phyloP scores from a whole-genome alignment of 2,888 invertebrate genomes.

The Athrips mouffetella region DNA sequence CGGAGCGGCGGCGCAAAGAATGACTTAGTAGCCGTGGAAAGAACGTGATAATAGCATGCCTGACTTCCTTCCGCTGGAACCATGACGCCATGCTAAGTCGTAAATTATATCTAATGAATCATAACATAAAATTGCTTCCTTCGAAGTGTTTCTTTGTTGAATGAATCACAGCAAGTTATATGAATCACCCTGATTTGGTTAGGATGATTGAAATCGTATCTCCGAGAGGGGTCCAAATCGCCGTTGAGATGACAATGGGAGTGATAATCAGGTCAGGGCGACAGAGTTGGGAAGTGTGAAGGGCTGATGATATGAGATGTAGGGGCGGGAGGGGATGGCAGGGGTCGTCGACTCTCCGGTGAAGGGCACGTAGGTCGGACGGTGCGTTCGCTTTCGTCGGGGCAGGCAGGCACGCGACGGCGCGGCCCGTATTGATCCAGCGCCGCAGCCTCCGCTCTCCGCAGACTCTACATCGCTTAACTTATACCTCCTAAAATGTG shows the following conservation, averaged over 20 bases:
- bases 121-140: conserved; percentile 8
- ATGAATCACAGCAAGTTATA: conserved; percentile 2
- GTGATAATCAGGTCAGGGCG: conserved; percentile 63
- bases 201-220: conserved; percentile 2
- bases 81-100: background rate
- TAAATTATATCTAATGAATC: background rate
- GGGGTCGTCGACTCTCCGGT: conserved; percentile 71
- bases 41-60: background rate
- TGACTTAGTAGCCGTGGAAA: background rate
- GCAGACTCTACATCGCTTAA: conserved; percentile 30
- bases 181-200: conserved; percentile 5
- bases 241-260: conserved; percentile 24
- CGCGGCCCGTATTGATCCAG: conserved; percentile 58
- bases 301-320: conserved; percentile 39
- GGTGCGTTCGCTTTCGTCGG: conserved; percentile 71
- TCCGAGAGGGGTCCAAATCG: background rate
- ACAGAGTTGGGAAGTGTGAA: conserved; percentile 47
- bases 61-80: background rate
- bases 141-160: background rate
- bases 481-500: conserved; percentile 33
- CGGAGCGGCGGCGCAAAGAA: background rate
- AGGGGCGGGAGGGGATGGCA: conserved; percentile 39
- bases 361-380: conserved; percentile 73
- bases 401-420: conserved; percentile 34
- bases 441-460: conserved; percentile 47